Evolutionary conservation across 2,888 invertebrate genomes (phyloP).

Genomic region (Plagiodera versicolora): DNA sequence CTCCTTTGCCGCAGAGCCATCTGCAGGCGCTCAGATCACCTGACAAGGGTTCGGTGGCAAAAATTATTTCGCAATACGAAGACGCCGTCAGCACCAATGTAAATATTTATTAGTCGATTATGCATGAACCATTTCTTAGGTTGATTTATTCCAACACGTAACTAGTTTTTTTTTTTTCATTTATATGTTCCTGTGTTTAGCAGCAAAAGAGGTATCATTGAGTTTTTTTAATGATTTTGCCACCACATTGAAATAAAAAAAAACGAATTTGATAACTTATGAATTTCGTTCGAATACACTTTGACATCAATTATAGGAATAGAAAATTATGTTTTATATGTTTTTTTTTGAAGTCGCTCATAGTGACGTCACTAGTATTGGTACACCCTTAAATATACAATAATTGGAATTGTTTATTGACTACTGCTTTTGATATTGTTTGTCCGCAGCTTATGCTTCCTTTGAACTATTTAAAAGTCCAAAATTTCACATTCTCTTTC

Average conservation of each 20-base stretch:
- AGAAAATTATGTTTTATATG: no score
- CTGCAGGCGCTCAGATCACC: conserved; percentile 48
- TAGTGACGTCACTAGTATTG: no score
- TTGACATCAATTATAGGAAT: no score
- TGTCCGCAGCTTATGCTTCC: neutral
- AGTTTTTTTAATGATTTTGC: no score
- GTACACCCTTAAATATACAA: neutral
- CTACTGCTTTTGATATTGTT: conserved; percentile 12
- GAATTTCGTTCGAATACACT: no score
- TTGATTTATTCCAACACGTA: conserved; percentile 12
- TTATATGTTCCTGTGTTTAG: no score
- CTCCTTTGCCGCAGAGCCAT: conserved; percentile 53
- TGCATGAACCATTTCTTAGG: neutral
- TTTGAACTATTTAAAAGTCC: no score
- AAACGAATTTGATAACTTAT: no score
- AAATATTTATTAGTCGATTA: conserved; percentile 37
- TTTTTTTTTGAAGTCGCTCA: no score
- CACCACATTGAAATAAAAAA: no score
- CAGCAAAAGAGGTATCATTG: no score
- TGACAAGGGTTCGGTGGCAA: conserved; percentile 52
- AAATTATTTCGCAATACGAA: conserved; percentile 56
- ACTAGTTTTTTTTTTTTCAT: neutral
- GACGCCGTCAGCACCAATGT: conserved; percentile 49
- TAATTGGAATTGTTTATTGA: neutral
- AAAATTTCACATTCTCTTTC: no score